Percentiles rank a stretch among this genome's conserved stretches.
Conservation (phyloP, 2,797 vertebrate species). For the Tenualosa thibaudeaui region DNA sequence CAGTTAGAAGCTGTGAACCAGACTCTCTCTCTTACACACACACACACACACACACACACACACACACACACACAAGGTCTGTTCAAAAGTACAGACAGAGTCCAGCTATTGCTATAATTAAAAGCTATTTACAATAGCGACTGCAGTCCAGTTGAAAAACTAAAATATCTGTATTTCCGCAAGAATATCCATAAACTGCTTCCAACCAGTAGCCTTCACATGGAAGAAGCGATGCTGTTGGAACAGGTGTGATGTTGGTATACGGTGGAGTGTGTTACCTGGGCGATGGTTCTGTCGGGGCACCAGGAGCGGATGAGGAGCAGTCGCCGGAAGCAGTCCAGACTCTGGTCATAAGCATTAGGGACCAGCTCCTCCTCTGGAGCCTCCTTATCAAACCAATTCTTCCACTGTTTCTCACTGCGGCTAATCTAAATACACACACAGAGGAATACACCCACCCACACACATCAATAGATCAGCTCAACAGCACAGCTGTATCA, state of each 20-base stretch:
- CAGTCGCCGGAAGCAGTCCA: conserved; percentile 88
- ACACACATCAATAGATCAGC: background rate
- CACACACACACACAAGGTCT: too few relatives aligned
- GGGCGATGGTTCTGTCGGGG: conserved; percentile 93
- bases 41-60: too few relatives aligned
- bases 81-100: too few relatives aligned
- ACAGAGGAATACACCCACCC: conserved; percentile 7
- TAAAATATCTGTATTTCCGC: too few relatives aligned
- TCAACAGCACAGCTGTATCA: background rate
- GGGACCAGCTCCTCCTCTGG: conserved; percentile 90
- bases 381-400: conserved; percentile 92
- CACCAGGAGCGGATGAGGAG: conserved; percentile 96
- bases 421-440: conserved; percentile 76
- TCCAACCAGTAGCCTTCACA: too few relatives aligned
- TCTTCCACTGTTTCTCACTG: conserved; percentile 92
- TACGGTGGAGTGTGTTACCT: conserved; percentile 73
- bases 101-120: too few relatives aligned
- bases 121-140: too few relatives aligned
- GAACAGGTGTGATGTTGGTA: background rate
- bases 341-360: conserved; percentile 82
- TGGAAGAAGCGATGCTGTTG: too few relatives aligned
- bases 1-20: background rate
- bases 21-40: background rate
- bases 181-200: too few relatives aligned
- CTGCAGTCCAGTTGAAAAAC: too few relatives aligned